Evolutionary conservation across 1,140 invertebrate genomes (phyloP).

Genomic region (Nephila pilipes): DNA sequence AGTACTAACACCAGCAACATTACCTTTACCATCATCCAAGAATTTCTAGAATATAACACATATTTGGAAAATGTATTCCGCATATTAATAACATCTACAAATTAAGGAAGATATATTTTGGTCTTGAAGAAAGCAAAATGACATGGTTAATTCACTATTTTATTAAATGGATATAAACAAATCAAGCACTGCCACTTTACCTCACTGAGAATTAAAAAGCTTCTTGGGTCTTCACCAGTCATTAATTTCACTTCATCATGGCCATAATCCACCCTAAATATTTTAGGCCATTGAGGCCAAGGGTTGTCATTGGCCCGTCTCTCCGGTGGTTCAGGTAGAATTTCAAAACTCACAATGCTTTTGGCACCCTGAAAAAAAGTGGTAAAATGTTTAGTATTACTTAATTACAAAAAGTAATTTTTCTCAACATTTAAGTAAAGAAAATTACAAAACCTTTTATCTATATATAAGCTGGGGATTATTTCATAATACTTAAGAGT

Average conservation of each 20-base stretch:
- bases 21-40: conserved; percentile 93
- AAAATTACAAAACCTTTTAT: too few relatives aligned
- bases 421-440: too few relatives aligned
- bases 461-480: too few relatives aligned
- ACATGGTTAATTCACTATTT: too few relatives aligned
- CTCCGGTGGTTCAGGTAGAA: conserved; percentile 94
- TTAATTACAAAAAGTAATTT: too few relatives aligned
- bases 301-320: conserved; percentile 92
- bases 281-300: conserved; percentile 98
- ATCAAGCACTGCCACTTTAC: conserved; percentile 80
- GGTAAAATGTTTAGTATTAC: too few relatives aligned
- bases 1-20: conserved; percentile 94
- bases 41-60: conserved; percentile 87
- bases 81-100: too few relatives aligned
- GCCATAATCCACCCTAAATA: conserved; percentile 98
- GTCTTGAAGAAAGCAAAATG: too few relatives aligned
- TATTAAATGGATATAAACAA: too few relatives aligned
- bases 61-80: too few relatives aligned
- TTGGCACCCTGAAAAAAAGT: conserved; percentile 88
- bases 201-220: conserved; percentile 95
- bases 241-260: conserved; percentile 97
- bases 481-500: too few relatives aligned
- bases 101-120: too few relatives aligned
- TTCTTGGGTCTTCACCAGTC: conserved; percentile 95
- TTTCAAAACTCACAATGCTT: conserved; percentile 98